These are phyloP conservation scores for Drepanosiphum platanoidis DNA, from an alignment of 2,888 invertebrate species.

Conservation along the genomic window DNA sequence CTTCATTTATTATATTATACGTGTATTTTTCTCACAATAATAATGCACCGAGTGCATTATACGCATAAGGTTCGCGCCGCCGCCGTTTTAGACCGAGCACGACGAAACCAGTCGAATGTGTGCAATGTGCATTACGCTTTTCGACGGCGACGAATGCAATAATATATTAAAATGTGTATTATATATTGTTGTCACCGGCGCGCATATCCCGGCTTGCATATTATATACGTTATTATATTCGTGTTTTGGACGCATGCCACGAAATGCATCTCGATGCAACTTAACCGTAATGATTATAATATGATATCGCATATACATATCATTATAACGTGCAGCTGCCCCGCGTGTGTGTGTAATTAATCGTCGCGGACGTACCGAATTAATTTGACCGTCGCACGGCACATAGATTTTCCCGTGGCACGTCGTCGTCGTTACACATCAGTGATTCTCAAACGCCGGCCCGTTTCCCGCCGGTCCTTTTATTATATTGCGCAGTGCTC, in stretches of 20 bases:
- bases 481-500: too few species aligned
- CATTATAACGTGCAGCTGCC: neutral
- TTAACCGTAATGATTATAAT: neutral
- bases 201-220: neutral
- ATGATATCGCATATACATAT: too few species aligned
- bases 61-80: too few species aligned
- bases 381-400: slow-evolving; percentile 19
- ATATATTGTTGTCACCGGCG: neutral
- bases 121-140: neutral
- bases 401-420: slow-evolving; percentile 1
- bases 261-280: slow-evolving; percentile 27
- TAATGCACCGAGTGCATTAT: too few species aligned
- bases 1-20: too few species aligned
- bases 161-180: too few species aligned
- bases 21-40: too few species aligned
- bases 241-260: slow-evolving; percentile 23
- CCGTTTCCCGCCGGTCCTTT: too few species aligned
- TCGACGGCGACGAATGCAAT: neutral
- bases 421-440: neutral
- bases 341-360: neutral
- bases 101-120: neutral
- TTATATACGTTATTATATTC: neutral
- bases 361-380: slow-evolving; percentile 36
- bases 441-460: too few species aligned
- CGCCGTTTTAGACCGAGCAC: too few species aligned